Conservation (phyloP, 1,140 invertebrate species). For the Aphelenchoides fujianensis region DNA sequence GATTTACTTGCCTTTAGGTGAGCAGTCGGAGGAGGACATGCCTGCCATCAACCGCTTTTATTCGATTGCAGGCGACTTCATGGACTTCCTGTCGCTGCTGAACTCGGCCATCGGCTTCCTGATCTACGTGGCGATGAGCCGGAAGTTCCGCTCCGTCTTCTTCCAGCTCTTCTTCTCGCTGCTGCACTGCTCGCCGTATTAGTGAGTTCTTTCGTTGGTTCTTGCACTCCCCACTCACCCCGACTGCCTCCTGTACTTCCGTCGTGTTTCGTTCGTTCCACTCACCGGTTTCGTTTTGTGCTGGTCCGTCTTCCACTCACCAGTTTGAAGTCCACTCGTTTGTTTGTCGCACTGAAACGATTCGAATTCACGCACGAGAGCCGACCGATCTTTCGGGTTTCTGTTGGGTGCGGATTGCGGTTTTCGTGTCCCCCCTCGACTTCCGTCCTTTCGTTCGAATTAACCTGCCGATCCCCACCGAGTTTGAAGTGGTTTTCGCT, state of each 20-base stretch:
- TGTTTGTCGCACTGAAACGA: not conserved
- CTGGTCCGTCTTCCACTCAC: not conserved
- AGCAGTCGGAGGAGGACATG: no score
- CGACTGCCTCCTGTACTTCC: no score
- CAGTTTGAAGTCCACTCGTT: no score
- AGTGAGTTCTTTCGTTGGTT: no score
- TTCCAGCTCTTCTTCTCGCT: constrained; percentile 56
- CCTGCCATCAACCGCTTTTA: no score
- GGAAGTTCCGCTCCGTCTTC: constrained; percentile 81
- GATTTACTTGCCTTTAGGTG: no score
- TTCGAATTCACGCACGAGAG: not conserved
- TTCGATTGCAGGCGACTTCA: constrained; percentile 83
- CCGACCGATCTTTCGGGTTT: not conserved
- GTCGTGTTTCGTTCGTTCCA: no score
- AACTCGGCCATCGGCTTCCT: constrained; percentile 91
- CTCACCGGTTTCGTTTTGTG: no score
- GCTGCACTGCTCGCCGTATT: constrained; percentile 34
- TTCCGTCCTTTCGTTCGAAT: constrained; percentile 5
- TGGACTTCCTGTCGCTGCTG: constrained; percentile 84
- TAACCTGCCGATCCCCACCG: not conserved
- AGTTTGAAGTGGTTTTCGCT: not conserved
- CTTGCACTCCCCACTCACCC: no score
- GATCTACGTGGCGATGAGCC: constrained; percentile 87
- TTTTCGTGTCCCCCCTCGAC: not conserved
- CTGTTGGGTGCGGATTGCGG: not conserved